Conservation (phyloP, 1,140 invertebrate species). For the Pseudomyrmex concolor region DNA sequence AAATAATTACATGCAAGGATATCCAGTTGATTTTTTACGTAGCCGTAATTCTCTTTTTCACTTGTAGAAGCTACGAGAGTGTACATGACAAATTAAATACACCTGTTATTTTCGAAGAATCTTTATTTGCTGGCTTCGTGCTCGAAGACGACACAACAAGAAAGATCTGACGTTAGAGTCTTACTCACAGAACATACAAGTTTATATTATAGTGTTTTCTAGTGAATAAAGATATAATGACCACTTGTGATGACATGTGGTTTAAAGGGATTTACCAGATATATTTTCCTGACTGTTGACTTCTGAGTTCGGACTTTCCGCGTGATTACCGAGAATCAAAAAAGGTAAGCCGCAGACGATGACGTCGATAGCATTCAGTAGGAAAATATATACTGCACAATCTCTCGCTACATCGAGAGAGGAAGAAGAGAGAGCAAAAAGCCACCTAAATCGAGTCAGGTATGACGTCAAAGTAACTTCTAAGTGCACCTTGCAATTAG, state of each 20-base stretch:
- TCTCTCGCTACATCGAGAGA: background rate
- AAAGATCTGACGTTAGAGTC: constrained; percentile 1
- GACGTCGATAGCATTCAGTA: background rate
- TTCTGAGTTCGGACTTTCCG: constrained; percentile 5
- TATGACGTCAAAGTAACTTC: constrained; percentile 4
- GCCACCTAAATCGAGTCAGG: background rate
- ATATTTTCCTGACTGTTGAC: constrained; percentile 43
- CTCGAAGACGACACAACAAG: background rate
- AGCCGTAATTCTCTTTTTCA: background rate
- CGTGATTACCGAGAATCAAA: constrained; percentile 20
- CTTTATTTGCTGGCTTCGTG: background rate
- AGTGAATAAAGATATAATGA: constrained; percentile 44
- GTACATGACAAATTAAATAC: constrained; percentile 25
- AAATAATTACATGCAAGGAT: constrained; percentile 38
- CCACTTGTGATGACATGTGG: background rate
- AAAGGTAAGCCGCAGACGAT: background rate
- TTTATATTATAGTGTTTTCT: background rate
- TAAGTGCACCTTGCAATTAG: background rate
- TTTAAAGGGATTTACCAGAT: constrained; percentile 35
- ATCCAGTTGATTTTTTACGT: constrained; percentile 41
- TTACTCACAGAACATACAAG: background rate
- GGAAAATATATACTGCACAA: background rate
- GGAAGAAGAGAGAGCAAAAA: background rate
- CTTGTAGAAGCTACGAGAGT: background rate
- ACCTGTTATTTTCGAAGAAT: background rate